Evolutionary conservation across 1,140 invertebrate genomes (phyloP), one percentile per base, ranked within the genome.

Genomic region (Contarinia nasturtii): DNA sequence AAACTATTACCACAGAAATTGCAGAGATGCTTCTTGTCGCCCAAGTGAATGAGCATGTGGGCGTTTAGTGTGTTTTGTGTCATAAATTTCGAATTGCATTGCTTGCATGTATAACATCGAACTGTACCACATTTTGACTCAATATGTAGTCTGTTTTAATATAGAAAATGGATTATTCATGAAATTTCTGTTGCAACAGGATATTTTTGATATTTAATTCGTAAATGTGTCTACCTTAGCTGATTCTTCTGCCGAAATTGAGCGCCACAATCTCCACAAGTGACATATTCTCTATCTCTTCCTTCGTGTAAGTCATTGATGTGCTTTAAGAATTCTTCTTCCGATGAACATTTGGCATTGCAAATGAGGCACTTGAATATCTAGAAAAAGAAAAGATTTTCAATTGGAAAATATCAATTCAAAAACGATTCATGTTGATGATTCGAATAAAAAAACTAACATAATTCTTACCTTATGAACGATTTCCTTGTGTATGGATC

Each of bases 11-110:
- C 67, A 55, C 70, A 72, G 51, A 57, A 63, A 33, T 64, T 57
- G 52, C 70, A 72, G 48, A 63, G 57, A 37, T 66, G 69, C 17
- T 60, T 64, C 4, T 57, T 59, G 17, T 64, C 63, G 3, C 66
- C 68, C 1, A 61, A 64, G 50, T 72, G 70, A 11, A 66, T 54
- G 20, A 63, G 52, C 40, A 62, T 61, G 50, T 72, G 69, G 33
- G 53, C 56, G 18, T 57, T 53, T 14, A 63, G 46, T 41, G 58
- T 54, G 14, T 57, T 53, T 18, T 59, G 55, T 0, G 60, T 66
- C 47, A 64, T 65, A 15, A 67, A 54, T 33, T 63, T 55, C 50
- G 67, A 64, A 41, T 53, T 53, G 48, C 67, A 69, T 7, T 60
- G 49, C 46, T 62, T 52, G 49, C 60, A 62, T 47, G 53, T 57